Evolutionary conservation across 1,140 invertebrate genomes (phyloP).

Genomic region (Drosophila rufa): DNA sequence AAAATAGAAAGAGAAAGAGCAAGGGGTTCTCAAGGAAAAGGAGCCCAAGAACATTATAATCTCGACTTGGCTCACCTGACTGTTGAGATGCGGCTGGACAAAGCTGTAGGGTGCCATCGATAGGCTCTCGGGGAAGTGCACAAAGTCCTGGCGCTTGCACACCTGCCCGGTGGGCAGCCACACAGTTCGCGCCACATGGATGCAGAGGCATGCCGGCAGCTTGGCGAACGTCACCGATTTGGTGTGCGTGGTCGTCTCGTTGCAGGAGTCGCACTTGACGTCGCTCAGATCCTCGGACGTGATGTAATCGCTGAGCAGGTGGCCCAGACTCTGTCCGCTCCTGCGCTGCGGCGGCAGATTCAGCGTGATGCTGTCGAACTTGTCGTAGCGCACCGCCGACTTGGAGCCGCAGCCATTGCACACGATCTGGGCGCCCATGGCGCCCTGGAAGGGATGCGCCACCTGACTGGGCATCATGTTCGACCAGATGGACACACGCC

Average conservation of each 20-base stretch:
- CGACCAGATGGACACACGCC: constrained; percentile 83
- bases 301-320: constrained; percentile 92
- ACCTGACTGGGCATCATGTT: constrained; percentile 86
- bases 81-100: constrained; percentile 86
- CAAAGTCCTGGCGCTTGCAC: constrained; percentile 93
- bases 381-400: constrained; percentile 94
- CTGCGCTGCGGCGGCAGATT: constrained; percentile 88
- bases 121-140: constrained; percentile 94
- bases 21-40: too few relatives aligned
- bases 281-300: constrained; percentile 93
- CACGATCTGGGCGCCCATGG: constrained; percentile 93
- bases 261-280: constrained; percentile 93
- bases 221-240: constrained; percentile 95
- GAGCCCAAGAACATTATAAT: too few relatives aligned
- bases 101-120: constrained; percentile 92
- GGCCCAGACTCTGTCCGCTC: constrained; percentile 84
- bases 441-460: constrained; percentile 90
- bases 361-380: constrained; percentile 94
- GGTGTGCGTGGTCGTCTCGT: constrained; percentile 88
- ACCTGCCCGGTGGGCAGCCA: constrained; percentile 91
- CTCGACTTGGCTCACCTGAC: constrained; percentile 77
- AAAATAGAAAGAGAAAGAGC: constrained; percentile 15
- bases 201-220: constrained; percentile 86
- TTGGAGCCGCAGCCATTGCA: constrained; percentile 93
- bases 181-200: constrained; percentile 94